Conservation (phyloP, 2,797 vertebrate genomes). For the Acanthopagrus latus region DNA sequence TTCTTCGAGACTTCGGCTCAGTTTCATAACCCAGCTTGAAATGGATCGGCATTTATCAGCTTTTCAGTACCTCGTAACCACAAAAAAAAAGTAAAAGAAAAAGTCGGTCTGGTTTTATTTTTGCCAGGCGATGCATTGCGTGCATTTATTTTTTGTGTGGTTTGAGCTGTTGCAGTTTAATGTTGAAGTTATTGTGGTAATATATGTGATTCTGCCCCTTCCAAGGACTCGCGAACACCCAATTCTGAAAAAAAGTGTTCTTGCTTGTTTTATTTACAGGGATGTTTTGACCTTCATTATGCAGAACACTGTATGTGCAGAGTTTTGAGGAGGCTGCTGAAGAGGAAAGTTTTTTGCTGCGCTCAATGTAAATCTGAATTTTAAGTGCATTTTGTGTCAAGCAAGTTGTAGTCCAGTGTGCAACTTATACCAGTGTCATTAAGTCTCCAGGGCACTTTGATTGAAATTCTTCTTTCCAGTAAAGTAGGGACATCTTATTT, state of each 20-base stretch:
- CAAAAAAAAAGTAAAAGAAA: not conserved
- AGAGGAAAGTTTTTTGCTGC: not conserved
- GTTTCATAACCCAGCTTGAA: conserved; percentile 28
- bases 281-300: conserved; percentile 4
- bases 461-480: not conserved
- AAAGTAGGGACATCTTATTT: too few species aligned
- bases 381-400: not conserved
- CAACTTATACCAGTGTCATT: not conserved
- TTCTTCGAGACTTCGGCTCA: conserved; percentile 32
- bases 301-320: not conserved
- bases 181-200: not conserved
- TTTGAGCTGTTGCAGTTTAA: not conserved
- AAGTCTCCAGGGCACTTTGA: not conserved
- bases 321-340: not conserved
- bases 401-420: not conserved
- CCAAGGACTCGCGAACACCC: not conserved
- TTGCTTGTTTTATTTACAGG: not conserved
- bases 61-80: not conserved
- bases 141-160: not conserved
- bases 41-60: conserved; percentile 1
- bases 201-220: not conserved
- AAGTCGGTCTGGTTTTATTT: not conserved
- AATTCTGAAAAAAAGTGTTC: not conserved
- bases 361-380: not conserved
- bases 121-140: too few species aligned